These are phyloP conservation scores for Drosophila niveifrons DNA, from an alignment of 2,888 invertebrate genomes.

Conservation along the genomic window DNA sequence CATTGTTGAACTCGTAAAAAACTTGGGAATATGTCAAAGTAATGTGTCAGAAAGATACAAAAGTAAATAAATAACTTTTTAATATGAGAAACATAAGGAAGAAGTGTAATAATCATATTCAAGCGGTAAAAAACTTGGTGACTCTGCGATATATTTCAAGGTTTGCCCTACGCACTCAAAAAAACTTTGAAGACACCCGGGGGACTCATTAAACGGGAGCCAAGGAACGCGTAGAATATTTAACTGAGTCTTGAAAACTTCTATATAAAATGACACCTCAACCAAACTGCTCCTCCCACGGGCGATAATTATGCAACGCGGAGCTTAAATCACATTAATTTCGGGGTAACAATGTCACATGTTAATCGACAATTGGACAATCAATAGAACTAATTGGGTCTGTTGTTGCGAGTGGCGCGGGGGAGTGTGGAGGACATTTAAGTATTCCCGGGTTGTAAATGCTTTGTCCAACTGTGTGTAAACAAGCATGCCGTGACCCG, in stretches of 20 bases:
- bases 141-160: constrained; percentile 22
- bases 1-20: constrained; percentile 38
- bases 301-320: constrained; percentile 27
- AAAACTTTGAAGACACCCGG: constrained; percentile 44
- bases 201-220: constrained; percentile 39
- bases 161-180: not conserved
- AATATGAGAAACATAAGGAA: constrained; percentile 26
- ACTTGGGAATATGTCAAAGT: constrained; percentile 23
- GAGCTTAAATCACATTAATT: constrained; percentile 20
- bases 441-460: constrained; percentile 37
- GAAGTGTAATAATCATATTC: constrained; percentile 48
- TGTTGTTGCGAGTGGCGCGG: constrained; percentile 25
- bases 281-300: not conserved
- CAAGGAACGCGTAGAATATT: constrained; percentile 35
- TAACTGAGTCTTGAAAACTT: constrained; percentile 38
- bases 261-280: not conserved
- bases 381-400: constrained; percentile 53
- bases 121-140: constrained; percentile 29
- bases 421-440: constrained; percentile 18
- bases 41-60: constrained; percentile 28
- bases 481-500: constrained; percentile 23
- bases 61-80: constrained; percentile 54
- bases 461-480: constrained; percentile 10
- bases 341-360: constrained; percentile 31
- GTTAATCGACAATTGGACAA: constrained; percentile 51